phyloP scores from a whole-genome alignment of 2,888 invertebrate species.

The Drosophila pseudotalamancana region DNA sequence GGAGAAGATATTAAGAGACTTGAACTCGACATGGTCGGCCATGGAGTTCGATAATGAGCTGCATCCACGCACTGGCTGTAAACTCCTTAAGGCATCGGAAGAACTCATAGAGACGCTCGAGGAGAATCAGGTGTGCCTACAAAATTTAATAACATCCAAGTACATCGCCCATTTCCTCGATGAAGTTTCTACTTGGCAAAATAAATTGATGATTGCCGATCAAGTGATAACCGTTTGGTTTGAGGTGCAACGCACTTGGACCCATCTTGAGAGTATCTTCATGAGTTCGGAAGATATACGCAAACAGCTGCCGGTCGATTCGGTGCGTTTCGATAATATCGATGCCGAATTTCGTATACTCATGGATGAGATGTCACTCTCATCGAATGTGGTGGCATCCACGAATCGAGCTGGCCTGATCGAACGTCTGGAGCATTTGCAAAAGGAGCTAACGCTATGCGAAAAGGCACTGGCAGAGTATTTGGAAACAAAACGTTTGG shows the following conservation, averaged over 20 bases:
- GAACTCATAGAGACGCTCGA: constrained; percentile 98
- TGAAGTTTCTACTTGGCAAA: constrained; percentile 97
- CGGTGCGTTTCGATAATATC: constrained; percentile 95
- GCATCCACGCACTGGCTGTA: constrained; percentile 94
- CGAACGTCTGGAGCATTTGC: constrained; percentile 91
- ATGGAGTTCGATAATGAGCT: constrained; percentile 97
- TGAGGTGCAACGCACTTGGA: constrained; percentile 98
- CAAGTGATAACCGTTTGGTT: constrained; percentile 97
- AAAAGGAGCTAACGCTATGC: constrained; percentile 94
- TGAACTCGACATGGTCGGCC: constrained; percentile 94
- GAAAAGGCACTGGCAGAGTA: constrained; percentile 99
- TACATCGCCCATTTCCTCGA: constrained; percentile 97
- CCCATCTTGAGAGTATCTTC: constrained; percentile 98
- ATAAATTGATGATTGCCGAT: constrained; percentile 95
- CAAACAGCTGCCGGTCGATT: constrained; percentile 96
- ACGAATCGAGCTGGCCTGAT: constrained; percentile 94
- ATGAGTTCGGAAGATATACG: constrained; percentile 99
- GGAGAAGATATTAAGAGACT: constrained; percentile 96
- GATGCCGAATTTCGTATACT: constrained; percentile 94
- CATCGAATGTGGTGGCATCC: constrained; percentile 93
- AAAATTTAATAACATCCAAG: constrained; percentile 98
- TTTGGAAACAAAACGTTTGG: constrained; percentile 97
- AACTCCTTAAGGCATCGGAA: constrained; percentile 94
- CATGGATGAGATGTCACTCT: constrained; percentile 84
- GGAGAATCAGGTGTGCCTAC: constrained; percentile 97